Percentiles rank a stretch among this genome's conserved stretches.
phyloP scores from a whole-genome alignment of 2,113 vertebrate species.

The Prionailurus viverrinus region DNA sequence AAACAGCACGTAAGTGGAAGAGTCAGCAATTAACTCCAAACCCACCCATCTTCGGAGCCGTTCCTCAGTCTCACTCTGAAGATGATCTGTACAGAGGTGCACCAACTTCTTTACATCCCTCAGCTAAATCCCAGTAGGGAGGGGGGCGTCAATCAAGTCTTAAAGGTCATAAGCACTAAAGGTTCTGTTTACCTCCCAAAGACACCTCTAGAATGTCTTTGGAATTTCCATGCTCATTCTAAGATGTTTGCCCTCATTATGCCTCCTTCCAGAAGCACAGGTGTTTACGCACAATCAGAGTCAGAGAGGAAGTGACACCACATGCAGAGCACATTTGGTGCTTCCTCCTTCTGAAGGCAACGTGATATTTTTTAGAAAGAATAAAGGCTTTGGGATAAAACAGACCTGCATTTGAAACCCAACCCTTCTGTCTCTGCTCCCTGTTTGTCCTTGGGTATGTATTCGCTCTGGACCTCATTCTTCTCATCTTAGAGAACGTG shows the following conservation, averaged over 20 bases:
- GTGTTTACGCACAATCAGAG: background rate
- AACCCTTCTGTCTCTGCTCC: background rate
- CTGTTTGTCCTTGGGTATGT: background rate
- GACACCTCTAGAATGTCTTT: background rate
- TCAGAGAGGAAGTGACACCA: background rate
- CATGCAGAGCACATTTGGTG: background rate
- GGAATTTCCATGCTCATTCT: background rate
- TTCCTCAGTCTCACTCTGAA: background rate
- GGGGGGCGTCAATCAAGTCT: background rate
- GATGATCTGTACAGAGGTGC: background rate
- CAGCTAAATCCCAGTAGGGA: background rate
- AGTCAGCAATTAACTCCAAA: background rate
- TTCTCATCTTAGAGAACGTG: background rate
- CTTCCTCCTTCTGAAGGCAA: background rate
- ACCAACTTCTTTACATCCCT: background rate
- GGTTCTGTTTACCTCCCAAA: background rate
- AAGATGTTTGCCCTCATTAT: background rate
- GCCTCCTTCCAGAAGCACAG: background rate
- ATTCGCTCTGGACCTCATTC: background rate
- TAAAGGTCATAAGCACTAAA: background rate
- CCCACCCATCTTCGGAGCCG: background rate
- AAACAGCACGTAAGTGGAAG: background rate
- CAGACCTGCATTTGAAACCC: background rate
- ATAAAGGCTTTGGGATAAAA: background rate
- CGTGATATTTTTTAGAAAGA: background rate